phyloP scores from a whole-genome alignment of 2,888 invertebrate genomes.

The Ceramica pisi region DNA sequence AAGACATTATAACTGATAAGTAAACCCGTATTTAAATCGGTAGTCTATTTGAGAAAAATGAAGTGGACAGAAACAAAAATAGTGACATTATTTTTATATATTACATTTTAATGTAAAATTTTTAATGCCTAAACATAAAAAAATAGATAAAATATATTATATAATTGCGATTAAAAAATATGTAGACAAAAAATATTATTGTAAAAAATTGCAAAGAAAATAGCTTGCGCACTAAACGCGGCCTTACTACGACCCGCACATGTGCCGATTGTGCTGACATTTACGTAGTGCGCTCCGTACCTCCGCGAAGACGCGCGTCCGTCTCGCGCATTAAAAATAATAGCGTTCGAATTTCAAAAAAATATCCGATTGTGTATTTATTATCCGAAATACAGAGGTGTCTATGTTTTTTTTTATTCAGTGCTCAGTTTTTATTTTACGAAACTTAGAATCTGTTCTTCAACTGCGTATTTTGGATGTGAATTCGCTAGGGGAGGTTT shows the following conservation, averaged over 20 bases:
- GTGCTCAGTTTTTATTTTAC: constrained; percentile 60
- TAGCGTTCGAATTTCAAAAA: constrained; percentile 73
- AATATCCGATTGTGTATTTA: constrained; percentile 67
- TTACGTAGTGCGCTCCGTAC: constrained; percentile 89
- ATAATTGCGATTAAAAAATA: no score
- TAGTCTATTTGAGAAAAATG: neutral
- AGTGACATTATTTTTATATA: neutral
- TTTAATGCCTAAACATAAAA: no score
- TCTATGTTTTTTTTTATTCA: constrained; percentile 67
- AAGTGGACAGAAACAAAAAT: neutral
- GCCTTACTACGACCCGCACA: constrained; percentile 85
- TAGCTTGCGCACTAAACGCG: constrained; percentile 70
- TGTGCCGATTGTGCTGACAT: constrained; percentile 89
- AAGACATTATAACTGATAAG: neutral
- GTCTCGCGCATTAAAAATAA: constrained; percentile 69
- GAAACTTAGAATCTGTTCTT: constrained; percentile 61
- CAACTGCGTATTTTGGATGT: constrained; percentile 73
- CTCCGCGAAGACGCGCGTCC: constrained; percentile 83
- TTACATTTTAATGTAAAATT: no score
- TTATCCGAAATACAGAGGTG: constrained; percentile 73
- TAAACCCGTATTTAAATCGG: neutral
- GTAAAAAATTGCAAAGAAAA: constrained; percentile 69
- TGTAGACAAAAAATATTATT: neutral
- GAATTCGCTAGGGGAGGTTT: constrained; percentile 75
- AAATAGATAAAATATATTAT: no score